Conservation (phyloP, 2,113 vertebrate species). For the Eleginops maclovinus region DNA sequence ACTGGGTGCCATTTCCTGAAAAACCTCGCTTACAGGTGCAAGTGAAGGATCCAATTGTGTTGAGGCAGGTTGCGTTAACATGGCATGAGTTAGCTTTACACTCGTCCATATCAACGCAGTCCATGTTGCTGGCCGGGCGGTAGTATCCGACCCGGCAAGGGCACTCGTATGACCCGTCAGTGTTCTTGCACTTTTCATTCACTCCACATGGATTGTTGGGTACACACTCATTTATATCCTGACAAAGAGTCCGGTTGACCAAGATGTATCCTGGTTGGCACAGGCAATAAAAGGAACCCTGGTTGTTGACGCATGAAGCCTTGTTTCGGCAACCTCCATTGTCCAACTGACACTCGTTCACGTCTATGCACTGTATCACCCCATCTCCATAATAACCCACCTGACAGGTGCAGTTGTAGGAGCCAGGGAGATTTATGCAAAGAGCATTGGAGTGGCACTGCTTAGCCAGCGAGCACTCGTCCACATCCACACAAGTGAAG, state of each 20-base stretch:
- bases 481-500: constrained; percentile 78
- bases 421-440: constrained; percentile 82
- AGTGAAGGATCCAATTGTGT: constrained; percentile 79
- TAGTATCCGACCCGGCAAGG: constrained; percentile 79
- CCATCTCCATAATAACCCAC: constrained; percentile 84
- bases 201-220: constrained; percentile 65
- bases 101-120: constrained; percentile 83
- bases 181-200: constrained; percentile 84
- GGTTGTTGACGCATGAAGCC: constrained; percentile 80
- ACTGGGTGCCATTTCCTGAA: constrained; percentile 77
- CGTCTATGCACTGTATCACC: constrained; percentile 74
- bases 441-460: constrained; percentile 80
- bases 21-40: constrained; percentile 85
- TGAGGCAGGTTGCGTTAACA: constrained; percentile 82
- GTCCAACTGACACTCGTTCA: constrained; percentile 83
- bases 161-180: constrained; percentile 82
- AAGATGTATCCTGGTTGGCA: constrained; percentile 79
- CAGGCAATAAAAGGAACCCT: constrained; percentile 82
- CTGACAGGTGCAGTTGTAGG: constrained; percentile 82
- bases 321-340: constrained; percentile 84
- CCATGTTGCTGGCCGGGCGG: constrained; percentile 63
- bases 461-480: constrained; percentile 77
- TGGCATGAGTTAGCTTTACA: constrained; percentile 82
- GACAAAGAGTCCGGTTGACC: constrained; percentile 81
- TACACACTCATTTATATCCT: constrained; percentile 85